Conservation (phyloP, 2,797 vertebrate species). For the Helostoma temminkii region DNA sequence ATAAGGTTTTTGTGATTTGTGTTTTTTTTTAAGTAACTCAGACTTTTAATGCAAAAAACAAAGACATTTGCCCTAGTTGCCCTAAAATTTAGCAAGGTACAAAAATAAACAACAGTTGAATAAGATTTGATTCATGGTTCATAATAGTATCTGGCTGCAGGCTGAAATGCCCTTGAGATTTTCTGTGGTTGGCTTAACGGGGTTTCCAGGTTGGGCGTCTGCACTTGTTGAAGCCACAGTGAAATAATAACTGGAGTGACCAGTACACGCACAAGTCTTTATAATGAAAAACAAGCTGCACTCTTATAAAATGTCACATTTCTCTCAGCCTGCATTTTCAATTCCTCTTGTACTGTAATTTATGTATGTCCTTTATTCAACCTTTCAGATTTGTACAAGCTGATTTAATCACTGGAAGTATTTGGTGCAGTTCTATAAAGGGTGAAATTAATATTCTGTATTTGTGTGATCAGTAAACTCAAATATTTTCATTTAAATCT, state of each 20-base stretch:
- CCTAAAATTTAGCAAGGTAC: conserved; percentile 24
- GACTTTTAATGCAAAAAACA: conserved; percentile 32
- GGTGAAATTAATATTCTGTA: background rate
- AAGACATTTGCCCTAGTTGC: conserved; percentile 14
- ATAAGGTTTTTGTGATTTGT: conserved; percentile 3
- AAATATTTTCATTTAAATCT: no score
- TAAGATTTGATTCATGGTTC: conserved; percentile 37
- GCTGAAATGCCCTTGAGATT: conserved; percentile 49
- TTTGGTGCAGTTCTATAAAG: background rate
- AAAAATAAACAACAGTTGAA: conserved; percentile 37
- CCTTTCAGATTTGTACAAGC: background rate
- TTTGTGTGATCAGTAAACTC: no score
- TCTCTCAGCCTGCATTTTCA: background rate
- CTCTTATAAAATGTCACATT: background rate
- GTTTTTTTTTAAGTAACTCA: conserved; percentile 12
- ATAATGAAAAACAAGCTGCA: conserved; percentile 14
- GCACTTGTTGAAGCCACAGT: conserved; percentile 32
- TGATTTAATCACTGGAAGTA: background rate
- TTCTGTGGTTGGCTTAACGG: conserved; percentile 49
- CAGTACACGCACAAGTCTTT: conserved; percentile 8
- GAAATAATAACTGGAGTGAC: conserved; percentile 37
- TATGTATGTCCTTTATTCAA: conserved; percentile 1
- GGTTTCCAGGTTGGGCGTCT: conserved; percentile 54
- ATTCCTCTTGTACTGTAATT: no score
- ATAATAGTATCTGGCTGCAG: conserved; percentile 27